Evolutionary conservation across 2,797 vertebrate genomes (phyloP).

Genomic region (Platalea minor): DNA sequence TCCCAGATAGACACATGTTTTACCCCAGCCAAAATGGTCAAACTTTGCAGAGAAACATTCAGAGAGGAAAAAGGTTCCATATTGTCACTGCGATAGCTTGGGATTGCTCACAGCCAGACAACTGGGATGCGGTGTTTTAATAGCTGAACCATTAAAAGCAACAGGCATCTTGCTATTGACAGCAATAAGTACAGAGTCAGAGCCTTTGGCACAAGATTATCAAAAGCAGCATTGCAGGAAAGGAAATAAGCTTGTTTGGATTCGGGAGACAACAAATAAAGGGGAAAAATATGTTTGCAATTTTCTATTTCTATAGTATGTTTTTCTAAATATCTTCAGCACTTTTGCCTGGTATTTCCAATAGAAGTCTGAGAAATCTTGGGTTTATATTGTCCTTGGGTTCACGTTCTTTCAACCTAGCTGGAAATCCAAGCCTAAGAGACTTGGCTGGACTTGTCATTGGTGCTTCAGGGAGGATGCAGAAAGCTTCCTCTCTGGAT

Average conservation of each 20-base stretch:
- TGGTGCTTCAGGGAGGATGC: accelerated
- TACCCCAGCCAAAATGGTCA: slow-evolving; percentile 59
- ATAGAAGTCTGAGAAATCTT: not conserved
- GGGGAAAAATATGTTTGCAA: slow-evolving; percentile 18
- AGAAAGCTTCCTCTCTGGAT: not conserved
- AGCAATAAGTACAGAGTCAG: slow-evolving; percentile 34
- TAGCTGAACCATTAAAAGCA: slow-evolving; percentile 57
- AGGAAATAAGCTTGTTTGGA: slow-evolving; percentile 55
- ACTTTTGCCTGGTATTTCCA: not conserved
- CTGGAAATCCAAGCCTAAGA: not conserved
- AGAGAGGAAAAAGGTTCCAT: slow-evolving; percentile 56
- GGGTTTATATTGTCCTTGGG: not conserved
- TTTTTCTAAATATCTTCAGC: not conserved
- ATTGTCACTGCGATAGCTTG: slow-evolving; percentile 32
- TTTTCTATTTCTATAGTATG: not conserved
- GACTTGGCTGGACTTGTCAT: not conserved
- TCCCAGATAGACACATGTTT: slow-evolving; percentile 69
- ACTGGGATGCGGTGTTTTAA: slow-evolving; percentile 36
- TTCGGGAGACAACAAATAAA: slow-evolving; percentile 55
- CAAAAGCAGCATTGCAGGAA: slow-evolving; percentile 31
- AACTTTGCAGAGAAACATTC: slow-evolving; percentile 59
- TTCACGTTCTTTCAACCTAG: not conserved
- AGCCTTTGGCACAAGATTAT: slow-evolving; percentile 41
- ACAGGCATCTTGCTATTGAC: slow-evolving; percentile 50
- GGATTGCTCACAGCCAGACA: slow-evolving; percentile 50